A percentile compares a stretch with the other conserved stretches of the same genome.
phyloP scores from a whole-genome alignment of 2,888 invertebrate genomes.

The Tinea trinotella region DNA sequence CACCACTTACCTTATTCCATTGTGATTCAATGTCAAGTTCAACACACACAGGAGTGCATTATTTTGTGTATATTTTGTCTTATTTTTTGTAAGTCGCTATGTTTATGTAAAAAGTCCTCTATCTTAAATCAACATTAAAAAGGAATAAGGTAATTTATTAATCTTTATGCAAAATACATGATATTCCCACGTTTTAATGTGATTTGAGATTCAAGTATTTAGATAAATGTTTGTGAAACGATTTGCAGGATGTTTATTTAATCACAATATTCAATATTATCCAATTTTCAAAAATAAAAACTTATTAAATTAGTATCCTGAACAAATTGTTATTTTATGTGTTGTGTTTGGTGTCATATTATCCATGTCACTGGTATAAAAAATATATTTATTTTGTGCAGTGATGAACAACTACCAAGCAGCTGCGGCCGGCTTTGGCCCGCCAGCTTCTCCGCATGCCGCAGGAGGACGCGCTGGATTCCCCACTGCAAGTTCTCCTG shows the following conservation, averaged over 20 bases:
- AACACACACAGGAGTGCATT: constrained; percentile 11
- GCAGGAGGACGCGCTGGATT: constrained; percentile 84
- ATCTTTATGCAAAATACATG: neutral
- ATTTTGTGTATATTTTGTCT: constrained; percentile 4
- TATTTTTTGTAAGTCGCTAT: constrained; percentile 11
- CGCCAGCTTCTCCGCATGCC: constrained; percentile 87
- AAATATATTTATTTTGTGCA: constrained; percentile 48
- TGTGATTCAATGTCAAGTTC: neutral
- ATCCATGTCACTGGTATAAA: neutral
- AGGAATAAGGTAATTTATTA: neutral
- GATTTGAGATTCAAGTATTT: neutral
- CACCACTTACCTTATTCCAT: neutral
- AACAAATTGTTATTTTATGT: neutral
- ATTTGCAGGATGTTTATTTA: constrained; percentile 3
- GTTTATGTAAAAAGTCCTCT: neutral
- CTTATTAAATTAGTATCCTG: constrained; percentile 2
- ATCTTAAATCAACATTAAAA: constrained; percentile 1
- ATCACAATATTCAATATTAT: neutral
- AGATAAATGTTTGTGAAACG: constrained; percentile 2
- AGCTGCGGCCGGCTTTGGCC: constrained; percentile 84
- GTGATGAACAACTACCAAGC: constrained; percentile 98
- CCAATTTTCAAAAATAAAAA: neutral
- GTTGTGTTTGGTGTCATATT: neutral
- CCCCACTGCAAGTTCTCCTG: constrained; percentile 93
- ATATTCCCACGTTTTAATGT: neutral